phyloP scores from a whole-genome alignment of 2,888 invertebrate genomes.

The Dorcus parallelipipedus region DNA sequence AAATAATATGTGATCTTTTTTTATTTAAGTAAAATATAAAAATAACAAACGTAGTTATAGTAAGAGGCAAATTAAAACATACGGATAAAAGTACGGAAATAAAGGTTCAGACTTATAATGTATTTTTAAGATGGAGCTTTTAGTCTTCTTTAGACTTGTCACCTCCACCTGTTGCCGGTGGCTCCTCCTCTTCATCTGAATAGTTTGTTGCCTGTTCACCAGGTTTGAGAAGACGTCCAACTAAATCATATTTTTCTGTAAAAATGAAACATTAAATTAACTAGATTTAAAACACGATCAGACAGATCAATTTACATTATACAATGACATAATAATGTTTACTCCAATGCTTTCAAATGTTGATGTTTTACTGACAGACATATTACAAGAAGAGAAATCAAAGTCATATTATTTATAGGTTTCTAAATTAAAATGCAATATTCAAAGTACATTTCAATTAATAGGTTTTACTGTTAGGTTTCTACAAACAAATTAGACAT shows the following conservation, averaged over 20 bases:
- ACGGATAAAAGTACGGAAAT: background rate
- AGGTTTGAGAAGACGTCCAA: conserved; percentile 85
- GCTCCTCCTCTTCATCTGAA: conserved; percentile 80
- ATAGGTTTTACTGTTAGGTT: no score
- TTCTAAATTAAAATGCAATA: no score
- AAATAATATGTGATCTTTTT: conserved; percentile 6
- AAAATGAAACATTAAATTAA: conserved; percentile 7
- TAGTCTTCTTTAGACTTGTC: conserved; percentile 44
- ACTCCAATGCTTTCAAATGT: no score
- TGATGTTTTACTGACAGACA: no score
- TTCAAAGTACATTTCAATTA: no score
- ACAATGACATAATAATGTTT: no score
- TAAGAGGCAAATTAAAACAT: conserved; percentile 5
- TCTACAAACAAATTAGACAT: no score
- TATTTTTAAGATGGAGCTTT: conserved; percentile 6
- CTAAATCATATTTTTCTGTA: conserved; percentile 88
- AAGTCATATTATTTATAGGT: no score
- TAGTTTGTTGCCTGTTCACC: conserved; percentile 89
- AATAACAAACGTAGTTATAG: conserved; percentile 7
- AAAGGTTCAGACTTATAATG: conserved; percentile 15
- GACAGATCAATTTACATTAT: no score
- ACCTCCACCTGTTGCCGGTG: conserved; percentile 49
- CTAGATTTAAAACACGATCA: no score
- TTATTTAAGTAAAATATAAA: conserved; percentile 20
- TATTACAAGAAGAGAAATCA: no score